Base-by-base conservation (phyloP, 2,797 vertebrate genomes). In the Pseudochirops cupreus region DNA sequence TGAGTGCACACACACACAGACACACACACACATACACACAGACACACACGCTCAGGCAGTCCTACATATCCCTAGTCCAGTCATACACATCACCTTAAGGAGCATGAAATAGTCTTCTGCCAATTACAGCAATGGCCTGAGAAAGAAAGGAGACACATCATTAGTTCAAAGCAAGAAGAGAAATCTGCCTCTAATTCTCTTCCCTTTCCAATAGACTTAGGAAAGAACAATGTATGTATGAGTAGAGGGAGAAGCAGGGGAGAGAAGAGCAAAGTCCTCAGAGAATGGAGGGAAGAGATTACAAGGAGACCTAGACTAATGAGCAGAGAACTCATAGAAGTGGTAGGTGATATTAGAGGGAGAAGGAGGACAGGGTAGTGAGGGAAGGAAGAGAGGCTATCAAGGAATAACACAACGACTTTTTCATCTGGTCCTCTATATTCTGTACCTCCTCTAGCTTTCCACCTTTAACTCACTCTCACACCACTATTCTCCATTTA, bases 61-160 rank as follows among this genome's bases (percentile, higher is more conserved):
- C 74, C 46, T 4, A 46, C 7, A 26, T 46, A 21, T 50, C 7
- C 39, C 10, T 24, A 87, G 39, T 87, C 9, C 21, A 87, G 2
- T 82, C 74, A 46, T 10, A 74, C 33, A 39, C n/a, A 94, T 31
- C 21, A 3, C 93, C 91, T 62, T 39, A 93, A 92, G 28, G 55
- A 10, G 33, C 39, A 54, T n/a, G 31, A 55, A 92, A 24, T 39
- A 54, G 87, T 74, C 1, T 0, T 96, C 93, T 92, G 56, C 56
- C 26, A n/a, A 89, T 90, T 55, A 57, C 89, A 24, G 90, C 94
- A 87, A 93, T 93, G 56, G 16, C 62, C 39, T 62, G 21, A 50
- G 74, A 87, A 87, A 87, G 39, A 87, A 87, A 87, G 21, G 39
- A 87, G 74, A 87, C 24, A 87, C 21, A 24, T 46, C 74, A 87